Evolutionary conservation across 2,113 vertebrate genomes (phyloP).

Genomic region (Tenebrosternarchus preto): DNA sequence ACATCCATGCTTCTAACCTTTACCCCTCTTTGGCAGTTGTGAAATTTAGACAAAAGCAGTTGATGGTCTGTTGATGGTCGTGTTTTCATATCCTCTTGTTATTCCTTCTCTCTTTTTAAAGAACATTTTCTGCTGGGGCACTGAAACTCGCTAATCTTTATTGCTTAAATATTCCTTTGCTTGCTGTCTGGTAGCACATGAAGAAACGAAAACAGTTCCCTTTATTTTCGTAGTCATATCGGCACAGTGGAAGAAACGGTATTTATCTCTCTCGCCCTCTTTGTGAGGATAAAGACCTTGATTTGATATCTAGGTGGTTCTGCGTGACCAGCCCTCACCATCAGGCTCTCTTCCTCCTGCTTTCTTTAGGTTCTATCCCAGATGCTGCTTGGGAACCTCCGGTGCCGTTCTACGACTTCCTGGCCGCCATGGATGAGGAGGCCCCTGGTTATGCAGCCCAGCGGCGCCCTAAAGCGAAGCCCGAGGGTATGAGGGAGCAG

Average conservation of each 20-base stretch:
- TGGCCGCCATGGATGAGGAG: slow-evolving; percentile 82
- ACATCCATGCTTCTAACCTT: not conserved
- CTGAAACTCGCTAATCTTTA: not conserved
- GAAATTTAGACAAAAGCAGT: not conserved
- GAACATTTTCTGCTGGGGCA: not conserved
- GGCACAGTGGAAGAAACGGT: too few species aligned
- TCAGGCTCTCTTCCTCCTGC: not conserved
- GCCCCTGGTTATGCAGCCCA: slow-evolving; percentile 59
- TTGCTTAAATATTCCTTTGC: not conserved
- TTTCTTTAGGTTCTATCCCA: slow-evolving; percentile 75
- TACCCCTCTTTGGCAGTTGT: not conserved
- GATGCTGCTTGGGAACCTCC: slow-evolving; percentile 81
- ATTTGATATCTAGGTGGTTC: too few species aligned
- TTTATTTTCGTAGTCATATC: not conserved
- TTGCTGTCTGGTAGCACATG: not conserved
- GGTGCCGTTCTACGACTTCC: slow-evolving; percentile 83
- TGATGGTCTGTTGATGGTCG: not conserved
- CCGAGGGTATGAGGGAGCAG: slow-evolving; percentile 33
- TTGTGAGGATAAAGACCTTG: too few species aligned
- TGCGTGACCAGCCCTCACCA: not conserved
- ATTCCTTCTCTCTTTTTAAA: not conserved
- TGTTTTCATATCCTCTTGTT: too few species aligned
- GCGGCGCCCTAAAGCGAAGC: slow-evolving; percentile 13
- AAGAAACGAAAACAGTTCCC: too few species aligned
- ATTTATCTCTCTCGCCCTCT: too few species aligned